Evolutionary conservation across 2,797 vertebrate species (phyloP), one percentile per base, ranked within the genome.

Genomic region (Typhlichthys subterraneus): DNA sequence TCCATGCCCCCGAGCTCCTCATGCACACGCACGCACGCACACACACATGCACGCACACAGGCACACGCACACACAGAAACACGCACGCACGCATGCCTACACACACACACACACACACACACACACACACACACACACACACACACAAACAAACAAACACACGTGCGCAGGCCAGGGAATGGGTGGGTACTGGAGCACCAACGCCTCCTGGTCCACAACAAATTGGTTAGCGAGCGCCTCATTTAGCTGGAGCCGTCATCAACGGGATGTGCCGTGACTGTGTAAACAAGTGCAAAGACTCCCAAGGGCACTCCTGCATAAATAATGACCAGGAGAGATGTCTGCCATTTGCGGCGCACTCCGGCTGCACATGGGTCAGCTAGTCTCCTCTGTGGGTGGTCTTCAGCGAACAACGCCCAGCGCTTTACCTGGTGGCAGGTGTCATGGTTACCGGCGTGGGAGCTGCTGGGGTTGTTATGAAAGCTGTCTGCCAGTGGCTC

Each of bases 291-390:
- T 83, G 86, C 78, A 85, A 89, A 86, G 81, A 85, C 88, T 87
- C 87, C 86, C 87, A 87, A 91, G 87, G 88, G 88, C 87, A 84
- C 84, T 79, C 81, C 81, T 80, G 90, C 88, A 90, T 90, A 89
- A 88, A 82, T 88, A 85, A 88, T 87, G 85, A 89, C 77, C 80
- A 70, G 73, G 13, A 51, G 84, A 85, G 87, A 85, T 80, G 88
- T 81, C 81, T 81, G 81, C 84, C 86, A 88, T 88, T 87, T 86
- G 87, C 88, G 71, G 72, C 76, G 65, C 75, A 85, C 80, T 75
- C 74, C 45, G 82, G 78, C 68, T 66, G 73, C 84, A 77, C 85
- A 81, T 78, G 86, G 89, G 88, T 89, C 89, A 87, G 82, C 78
- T 83, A 62, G 83, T 83, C 77, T 77, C 79, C 87, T 84, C 81